Evolutionary conservation across 2,888 invertebrate species (phyloP).

Genomic region (Euzophera pinguis): DNA sequence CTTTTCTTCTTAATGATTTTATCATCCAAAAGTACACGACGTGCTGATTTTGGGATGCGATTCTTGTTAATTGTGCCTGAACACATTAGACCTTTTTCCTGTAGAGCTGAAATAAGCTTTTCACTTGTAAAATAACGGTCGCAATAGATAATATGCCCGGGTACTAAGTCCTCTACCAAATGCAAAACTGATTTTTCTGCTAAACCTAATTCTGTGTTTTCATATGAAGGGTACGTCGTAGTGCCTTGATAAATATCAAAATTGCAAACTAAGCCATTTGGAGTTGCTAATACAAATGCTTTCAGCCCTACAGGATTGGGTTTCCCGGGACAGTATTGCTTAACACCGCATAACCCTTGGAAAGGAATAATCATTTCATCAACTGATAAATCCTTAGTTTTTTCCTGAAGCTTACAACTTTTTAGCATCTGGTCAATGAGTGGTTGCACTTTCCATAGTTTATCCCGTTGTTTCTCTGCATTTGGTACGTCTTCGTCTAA

Average conservation of each 20-base stretch:
- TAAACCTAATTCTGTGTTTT: slow-evolving; percentile 1
- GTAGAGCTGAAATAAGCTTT: no score
- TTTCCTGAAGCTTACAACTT: background rate
- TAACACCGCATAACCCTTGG: slow-evolving; percentile 2
- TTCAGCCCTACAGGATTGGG: slow-evolving; percentile 14
- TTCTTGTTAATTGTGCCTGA: no score
- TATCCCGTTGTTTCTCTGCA: background rate
- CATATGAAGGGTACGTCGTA: background rate
- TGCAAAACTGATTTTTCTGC: background rate
- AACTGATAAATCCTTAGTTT: background rate
- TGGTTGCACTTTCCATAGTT: background rate
- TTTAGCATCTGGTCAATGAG: background rate
- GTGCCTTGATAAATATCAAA: slow-evolving; percentile 11
- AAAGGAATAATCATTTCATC: slow-evolving; percentile 6
- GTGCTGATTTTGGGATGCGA: no score
- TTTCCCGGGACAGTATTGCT: slow-evolving; percentile 10
- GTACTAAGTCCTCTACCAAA: background rate
- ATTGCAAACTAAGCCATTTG: slow-evolving; percentile 14
- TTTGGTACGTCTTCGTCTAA: slow-evolving; percentile 8
- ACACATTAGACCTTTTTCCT: no score
- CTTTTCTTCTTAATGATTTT: no score
- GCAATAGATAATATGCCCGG: no score
- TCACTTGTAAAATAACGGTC: no score
- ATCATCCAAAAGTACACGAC: no score
- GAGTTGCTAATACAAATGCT: slow-evolving; percentile 14